Conservation (phyloP, 2,888 invertebrate species). For the Hypsopygia costalis region DNA sequence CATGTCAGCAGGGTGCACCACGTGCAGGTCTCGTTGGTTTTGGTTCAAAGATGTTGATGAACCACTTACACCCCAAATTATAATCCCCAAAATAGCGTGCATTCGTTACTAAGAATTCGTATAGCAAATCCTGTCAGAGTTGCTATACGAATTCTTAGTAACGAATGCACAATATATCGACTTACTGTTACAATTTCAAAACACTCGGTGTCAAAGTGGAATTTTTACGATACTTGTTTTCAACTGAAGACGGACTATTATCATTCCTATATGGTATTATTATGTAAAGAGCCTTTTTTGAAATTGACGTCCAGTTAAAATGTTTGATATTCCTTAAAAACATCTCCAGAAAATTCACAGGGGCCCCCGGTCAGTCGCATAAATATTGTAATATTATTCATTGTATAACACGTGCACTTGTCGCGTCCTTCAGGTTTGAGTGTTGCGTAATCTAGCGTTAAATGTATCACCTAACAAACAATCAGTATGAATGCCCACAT, state of each 20-base stretch:
- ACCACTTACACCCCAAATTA: too few relatives aligned
- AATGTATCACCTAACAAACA: neutral
- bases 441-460: conserved; percentile 1
- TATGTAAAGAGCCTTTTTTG: conserved; percentile 33
- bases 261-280: conserved; percentile 31
- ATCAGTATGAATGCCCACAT: conserved; percentile 1
- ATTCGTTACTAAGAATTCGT: too few relatives aligned
- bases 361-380: conserved; percentile 13
- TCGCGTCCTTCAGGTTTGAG: conserved; percentile 17
- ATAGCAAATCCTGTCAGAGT: too few relatives aligned
- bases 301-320: conserved; percentile 33
- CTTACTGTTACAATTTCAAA: too few relatives aligned
- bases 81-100: too few relatives aligned
- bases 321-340: conserved; percentile 32
- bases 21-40: too few relatives aligned
- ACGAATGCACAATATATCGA: too few relatives aligned
- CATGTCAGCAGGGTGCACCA: too few relatives aligned
- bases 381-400: conserved; percentile 10
- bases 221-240: conserved; percentile 10
- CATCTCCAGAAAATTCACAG: conserved; percentile 33
- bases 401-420: conserved; percentile 46
- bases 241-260: conserved; percentile 17
- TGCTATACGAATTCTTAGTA: too few relatives aligned
- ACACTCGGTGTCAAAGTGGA: too few relatives aligned
- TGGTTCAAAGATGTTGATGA: too few relatives aligned